phyloP scores from a whole-genome alignment of 2,113 vertebrate genomes.

The Perognathus longimembris region DNA sequence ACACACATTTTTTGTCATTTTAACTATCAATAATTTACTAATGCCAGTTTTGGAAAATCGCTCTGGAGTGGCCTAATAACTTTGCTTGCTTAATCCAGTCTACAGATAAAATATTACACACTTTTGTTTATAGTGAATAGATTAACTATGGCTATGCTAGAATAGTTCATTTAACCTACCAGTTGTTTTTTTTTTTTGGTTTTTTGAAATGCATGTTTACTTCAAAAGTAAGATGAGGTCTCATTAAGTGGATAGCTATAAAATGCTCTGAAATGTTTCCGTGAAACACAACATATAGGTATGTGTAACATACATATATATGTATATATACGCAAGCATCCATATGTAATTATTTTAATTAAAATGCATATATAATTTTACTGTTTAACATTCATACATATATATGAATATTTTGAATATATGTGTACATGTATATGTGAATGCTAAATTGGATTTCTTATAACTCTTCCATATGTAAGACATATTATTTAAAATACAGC shows the following conservation, averaged over 20 bases:
- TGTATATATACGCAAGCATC: no score
- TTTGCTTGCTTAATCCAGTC: background rate
- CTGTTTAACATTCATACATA: no score
- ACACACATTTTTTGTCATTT: background rate
- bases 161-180: background rate
- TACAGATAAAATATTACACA: slow-evolving; percentile 12
- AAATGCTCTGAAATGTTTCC: slow-evolving; percentile 32
- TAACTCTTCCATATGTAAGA: background rate
- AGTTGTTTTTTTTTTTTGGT: no score
- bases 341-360: no score
- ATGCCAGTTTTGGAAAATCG: slow-evolving; percentile 3
- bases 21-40: background rate
- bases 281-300: slow-evolving; percentile 9
- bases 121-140: background rate
- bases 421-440: background rate
- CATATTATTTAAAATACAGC: background rate
- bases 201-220: slow-evolving; percentile 43
- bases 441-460: background rate
- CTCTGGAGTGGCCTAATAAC: background rate
- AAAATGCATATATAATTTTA: no score
- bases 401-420: no score
- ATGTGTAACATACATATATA: no score
- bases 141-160: background rate
- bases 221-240: slow-evolving; percentile 25
- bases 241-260: background rate